Evolutionary conservation across 2,888 invertebrate species (phyloP).

Genomic region (Erannis defoliaria): DNA sequence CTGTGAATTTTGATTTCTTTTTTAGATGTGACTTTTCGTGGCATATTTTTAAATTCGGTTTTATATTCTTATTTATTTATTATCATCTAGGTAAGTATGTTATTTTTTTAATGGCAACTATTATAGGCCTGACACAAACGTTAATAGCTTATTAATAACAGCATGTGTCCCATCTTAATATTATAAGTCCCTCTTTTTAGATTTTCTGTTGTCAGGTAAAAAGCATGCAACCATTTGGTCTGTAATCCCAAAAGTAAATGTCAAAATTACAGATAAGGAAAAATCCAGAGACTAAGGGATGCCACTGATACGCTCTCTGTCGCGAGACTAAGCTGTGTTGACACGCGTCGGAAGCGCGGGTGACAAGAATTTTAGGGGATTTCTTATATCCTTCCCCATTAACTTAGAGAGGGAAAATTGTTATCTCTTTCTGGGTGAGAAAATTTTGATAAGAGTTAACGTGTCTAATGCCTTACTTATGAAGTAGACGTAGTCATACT

Average conservation of each 20-base stretch:
- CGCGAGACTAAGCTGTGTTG: constrained; percentile 60
- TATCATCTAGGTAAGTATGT: too few species aligned
- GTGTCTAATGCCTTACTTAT: background rate
- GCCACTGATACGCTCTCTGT: constrained; percentile 33
- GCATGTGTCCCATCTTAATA: too few species aligned
- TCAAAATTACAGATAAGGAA: constrained; percentile 31
- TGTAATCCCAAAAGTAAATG: constrained; percentile 26
- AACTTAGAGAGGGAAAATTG: constrained; percentile 28
- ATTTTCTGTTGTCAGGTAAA: background rate
- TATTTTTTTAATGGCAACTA: too few species aligned
- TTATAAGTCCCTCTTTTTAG: too few species aligned
- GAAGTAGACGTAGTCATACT: background rate
- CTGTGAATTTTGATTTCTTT: constrained; percentile 12
- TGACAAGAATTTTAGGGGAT: constrained; percentile 62
- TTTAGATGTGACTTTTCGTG: background rate
- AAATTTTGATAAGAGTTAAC: constrained; percentile 14
- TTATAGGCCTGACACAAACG: too few species aligned
- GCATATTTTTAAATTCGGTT: too few species aligned
- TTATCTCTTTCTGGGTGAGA: constrained; percentile 25
- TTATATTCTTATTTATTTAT: too few species aligned
- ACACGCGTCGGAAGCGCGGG: constrained; percentile 57
- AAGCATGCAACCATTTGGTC: background rate
- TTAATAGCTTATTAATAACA: too few species aligned
- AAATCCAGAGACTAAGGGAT: constrained; percentile 28
- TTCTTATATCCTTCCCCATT: constrained; percentile 59